Base-by-base conservation (phyloP, 2,888 invertebrate genomes). In the Conus canariensis region DNA sequence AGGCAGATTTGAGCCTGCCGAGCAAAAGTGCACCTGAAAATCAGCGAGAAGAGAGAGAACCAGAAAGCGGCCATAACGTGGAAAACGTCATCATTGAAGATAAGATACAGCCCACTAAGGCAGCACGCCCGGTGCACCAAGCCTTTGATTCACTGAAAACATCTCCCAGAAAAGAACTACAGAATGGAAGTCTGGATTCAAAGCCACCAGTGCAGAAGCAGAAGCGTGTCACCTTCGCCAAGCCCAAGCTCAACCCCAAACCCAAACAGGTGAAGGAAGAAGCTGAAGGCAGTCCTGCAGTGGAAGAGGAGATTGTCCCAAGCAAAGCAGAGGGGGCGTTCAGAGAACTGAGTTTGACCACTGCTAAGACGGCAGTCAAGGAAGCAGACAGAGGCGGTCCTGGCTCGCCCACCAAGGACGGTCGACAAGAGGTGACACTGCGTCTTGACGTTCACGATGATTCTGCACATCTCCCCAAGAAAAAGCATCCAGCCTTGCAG, bases 291-390 rank as follows among this genome's bases (percentile, higher is more conserved):
- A 30, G 22, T 0, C 67, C 45, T 45, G 86, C 64, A 30, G 67
- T 10, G 8, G 86, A 86, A 22, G 86, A 86, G 0, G 67, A 86
- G n/a, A 86, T 86, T 16, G 67, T 86, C 8, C 45, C 86, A 30
- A 64, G 67, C 19, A 86, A 30, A 64, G 67, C 86, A 5, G 86
- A 86, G 19, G 67, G 67, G 5, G 86, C 25, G 16, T 67, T 67
- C 67, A 64, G 86, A 67, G 45, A 30, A 8, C 64, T 19, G 16
- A 16, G 12, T 25, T 1, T 67, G 4, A 22, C 60, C n/a, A 25
- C 60, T 8, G n/a, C 64, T 3, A 25, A 67, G 67, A 5, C 60
- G 8, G 19, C 85, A 85, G 58, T 19, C 56, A 56, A 58, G 58
- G 10, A 83, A 58, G 77, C 14, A 14, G 77, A 80, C 30, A 14